phyloP scores from a whole-genome alignment of 2,888 invertebrate species.

The Charanyca ferruginea region DNA sequence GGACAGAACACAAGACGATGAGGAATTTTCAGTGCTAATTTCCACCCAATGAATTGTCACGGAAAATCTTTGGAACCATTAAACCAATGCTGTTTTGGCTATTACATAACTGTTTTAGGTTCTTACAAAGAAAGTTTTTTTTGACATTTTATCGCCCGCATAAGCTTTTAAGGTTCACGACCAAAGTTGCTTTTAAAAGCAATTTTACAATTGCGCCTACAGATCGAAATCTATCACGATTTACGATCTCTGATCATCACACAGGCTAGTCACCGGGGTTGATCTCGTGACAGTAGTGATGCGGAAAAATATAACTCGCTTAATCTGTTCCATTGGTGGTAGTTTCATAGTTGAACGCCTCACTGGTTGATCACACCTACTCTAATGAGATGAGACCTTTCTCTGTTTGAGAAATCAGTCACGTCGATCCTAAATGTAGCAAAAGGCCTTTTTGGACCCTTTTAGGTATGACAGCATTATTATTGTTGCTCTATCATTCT shows the following conservation, averaged over 20 bases:
- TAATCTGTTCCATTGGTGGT: slow-evolving; percentile 44
- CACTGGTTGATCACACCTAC: slow-evolving; percentile 24
- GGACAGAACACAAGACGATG: neutral
- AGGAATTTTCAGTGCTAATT: neutral
- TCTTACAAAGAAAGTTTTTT: neutral
- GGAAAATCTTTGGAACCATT: neutral
- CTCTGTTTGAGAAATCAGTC: slow-evolving; percentile 58
- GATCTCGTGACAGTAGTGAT: slow-evolving; percentile 30
- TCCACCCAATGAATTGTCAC: too few species aligned
- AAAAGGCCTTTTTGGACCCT: slow-evolving; percentile 46
- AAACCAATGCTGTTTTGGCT: neutral
- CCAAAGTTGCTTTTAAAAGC: neutral
- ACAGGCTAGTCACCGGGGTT: neutral
- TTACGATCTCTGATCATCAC: neutral
- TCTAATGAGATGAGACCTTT: slow-evolving; percentile 51
- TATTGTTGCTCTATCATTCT: slow-evolving; percentile 43
- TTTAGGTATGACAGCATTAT: slow-evolving; percentile 46
- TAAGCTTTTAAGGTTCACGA: neutral
- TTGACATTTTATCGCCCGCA: neutral
- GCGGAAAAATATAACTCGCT: slow-evolving; percentile 33
- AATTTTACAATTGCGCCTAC: neutral
- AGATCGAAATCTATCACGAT: slow-evolving; percentile 3
- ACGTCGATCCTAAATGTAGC: slow-evolving; percentile 52
- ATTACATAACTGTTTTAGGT: neutral
- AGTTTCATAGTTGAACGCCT: slow-evolving; percentile 31